A percentile compares a stretch with the other conserved stretches of the same genome.
phyloP scores from a whole-genome alignment of 2,888 invertebrate genomes.

The Cantharis flavilabris region DNA sequence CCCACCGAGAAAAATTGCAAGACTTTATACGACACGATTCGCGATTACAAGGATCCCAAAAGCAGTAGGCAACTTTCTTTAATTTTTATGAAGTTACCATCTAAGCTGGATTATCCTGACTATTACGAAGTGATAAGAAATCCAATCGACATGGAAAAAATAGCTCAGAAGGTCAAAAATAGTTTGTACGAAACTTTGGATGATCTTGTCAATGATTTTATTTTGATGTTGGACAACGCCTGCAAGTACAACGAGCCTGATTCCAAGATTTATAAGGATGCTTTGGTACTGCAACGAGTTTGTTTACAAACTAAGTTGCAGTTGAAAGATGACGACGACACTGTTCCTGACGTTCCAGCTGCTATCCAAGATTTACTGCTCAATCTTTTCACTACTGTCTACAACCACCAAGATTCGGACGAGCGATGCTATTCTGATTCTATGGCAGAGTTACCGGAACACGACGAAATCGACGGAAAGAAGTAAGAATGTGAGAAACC shows the following conservation, averaged over 20 bases:
- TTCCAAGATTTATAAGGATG: constrained; percentile 96
- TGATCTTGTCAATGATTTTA: constrained; percentile 86
- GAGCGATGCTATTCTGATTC: constrained; percentile 96
- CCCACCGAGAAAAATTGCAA: constrained; percentile 78
- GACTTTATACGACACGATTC: constrained; percentile 85
- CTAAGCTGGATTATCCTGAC: constrained; percentile 92
- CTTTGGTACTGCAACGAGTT: constrained; percentile 87
- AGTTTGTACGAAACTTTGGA: constrained; percentile 79
- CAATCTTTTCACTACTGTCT: constrained; percentile 89
- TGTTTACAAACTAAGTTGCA: constrained; percentile 91
- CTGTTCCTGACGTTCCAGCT: constrained; percentile 86
- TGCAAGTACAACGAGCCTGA: constrained; percentile 98
- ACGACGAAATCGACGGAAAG: constrained; percentile 74
- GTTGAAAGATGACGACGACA: constrained; percentile 79
- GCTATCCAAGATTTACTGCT: constrained; percentile 90
- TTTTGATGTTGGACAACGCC: constrained; percentile 94
- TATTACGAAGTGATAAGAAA: constrained; percentile 97
- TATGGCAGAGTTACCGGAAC: constrained; percentile 90
- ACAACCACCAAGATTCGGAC: constrained; percentile 96
- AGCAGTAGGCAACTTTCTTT: constrained; percentile 87
- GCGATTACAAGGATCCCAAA: constrained; percentile 85
- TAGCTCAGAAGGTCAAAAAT: constrained; percentile 83
- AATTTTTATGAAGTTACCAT: constrained; percentile 94
- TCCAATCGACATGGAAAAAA: constrained; percentile 95
- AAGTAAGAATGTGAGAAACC: constrained; percentile 57